Percentiles rank a stretch among this genome's conserved stretches.
phyloP scores from a whole-genome alignment of 2,888 invertebrate genomes.

The Diadegma fenestrale region DNA sequence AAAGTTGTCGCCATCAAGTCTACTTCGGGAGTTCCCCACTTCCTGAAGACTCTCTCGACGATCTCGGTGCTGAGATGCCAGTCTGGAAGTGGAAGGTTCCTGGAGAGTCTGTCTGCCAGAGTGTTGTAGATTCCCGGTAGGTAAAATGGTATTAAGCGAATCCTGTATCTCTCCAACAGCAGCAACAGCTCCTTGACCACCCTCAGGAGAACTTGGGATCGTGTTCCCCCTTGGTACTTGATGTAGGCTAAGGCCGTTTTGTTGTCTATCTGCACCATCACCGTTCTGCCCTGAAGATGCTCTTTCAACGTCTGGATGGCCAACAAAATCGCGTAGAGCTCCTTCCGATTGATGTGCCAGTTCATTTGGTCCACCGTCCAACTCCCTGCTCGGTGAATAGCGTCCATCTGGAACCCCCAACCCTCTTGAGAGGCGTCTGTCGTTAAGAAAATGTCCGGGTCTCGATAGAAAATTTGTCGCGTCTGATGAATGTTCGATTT shows the following conservation, averaged over 20 bases:
- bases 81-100: conserved; percentile 2
- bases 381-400: not conserved
- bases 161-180: not conserved
- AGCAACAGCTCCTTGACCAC: not conserved
- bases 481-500: conserved; percentile 2
- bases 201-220: conserved; percentile 3
- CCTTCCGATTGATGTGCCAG: conserved; percentile 5
- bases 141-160: not conserved
- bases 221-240: not conserved
- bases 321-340: conserved; percentile 6
- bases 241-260: not conserved
- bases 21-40: conserved; percentile 4
- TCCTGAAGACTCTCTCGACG: not conserved
- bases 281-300: conserved; percentile 1
- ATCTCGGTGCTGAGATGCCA: not conserved
- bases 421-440: not conserved
- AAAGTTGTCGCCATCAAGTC: not conserved
- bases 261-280: not conserved
- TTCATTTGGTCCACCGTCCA: not conserved
- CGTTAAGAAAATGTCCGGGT: conserved; percentile 5
- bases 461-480: not conserved
- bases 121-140: conserved; percentile 5
- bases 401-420: not conserved
- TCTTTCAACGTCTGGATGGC: conserved; percentile 2
- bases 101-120: conserved; percentile 10